Percentiles rank a stretch among this genome's conserved stretches.
Evolutionary conservation across 2,113 vertebrate species (phyloP).

Genomic region (Cyprinodon tularosa): DNA sequence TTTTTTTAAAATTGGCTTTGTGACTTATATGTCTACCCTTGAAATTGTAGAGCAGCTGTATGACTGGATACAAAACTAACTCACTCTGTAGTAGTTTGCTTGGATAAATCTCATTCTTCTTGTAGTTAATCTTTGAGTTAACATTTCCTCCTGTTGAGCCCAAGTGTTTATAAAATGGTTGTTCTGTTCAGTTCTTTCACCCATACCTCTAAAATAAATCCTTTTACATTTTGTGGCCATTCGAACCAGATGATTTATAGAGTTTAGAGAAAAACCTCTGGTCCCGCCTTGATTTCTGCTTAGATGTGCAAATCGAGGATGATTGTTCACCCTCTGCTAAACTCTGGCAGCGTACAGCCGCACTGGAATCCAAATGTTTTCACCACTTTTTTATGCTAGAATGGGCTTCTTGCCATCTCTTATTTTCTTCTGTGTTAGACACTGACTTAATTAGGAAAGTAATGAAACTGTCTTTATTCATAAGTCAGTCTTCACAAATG

Average conservation of each 20-base stretch:
- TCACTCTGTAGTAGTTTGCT: background rate
- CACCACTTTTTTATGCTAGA: slow-evolving; percentile 38
- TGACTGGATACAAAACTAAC: background rate
- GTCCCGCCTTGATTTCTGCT: slow-evolving; percentile 49
- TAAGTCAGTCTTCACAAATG: background rate
- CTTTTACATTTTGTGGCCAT: slow-evolving; percentile 31
- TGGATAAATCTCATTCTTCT: slow-evolving; percentile 11
- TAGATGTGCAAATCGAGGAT: slow-evolving; percentile 55
- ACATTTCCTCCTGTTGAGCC: slow-evolving; percentile 12
- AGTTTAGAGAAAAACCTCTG: slow-evolving; percentile 54
- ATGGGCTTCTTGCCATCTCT: slow-evolving; percentile 32
- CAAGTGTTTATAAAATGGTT: slow-evolving; percentile 18
- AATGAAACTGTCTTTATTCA: background rate
- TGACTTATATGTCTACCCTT: slow-evolving; percentile 18
- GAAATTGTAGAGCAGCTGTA: background rate
- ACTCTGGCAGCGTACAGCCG: slow-evolving; percentile 48
- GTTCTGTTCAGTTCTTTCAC: slow-evolving; percentile 3
- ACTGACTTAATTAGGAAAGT: slow-evolving; percentile 1
- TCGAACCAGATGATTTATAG: slow-evolving; percentile 49
- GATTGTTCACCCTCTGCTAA: slow-evolving; percentile 56
- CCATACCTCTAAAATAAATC: slow-evolving; percentile 18
- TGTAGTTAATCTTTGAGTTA: slow-evolving; percentile 1
- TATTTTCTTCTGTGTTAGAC: slow-evolving; percentile 7
- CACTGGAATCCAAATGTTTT: slow-evolving; percentile 50
- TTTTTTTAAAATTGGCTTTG: background rate